A percentile compares a stretch with the other conserved stretches of the same genome.
These are phyloP conservation scores for Limnephilus marmoratus DNA, from an alignment of 2,888 invertebrate genomes.

Conservation along the genomic window DNA sequence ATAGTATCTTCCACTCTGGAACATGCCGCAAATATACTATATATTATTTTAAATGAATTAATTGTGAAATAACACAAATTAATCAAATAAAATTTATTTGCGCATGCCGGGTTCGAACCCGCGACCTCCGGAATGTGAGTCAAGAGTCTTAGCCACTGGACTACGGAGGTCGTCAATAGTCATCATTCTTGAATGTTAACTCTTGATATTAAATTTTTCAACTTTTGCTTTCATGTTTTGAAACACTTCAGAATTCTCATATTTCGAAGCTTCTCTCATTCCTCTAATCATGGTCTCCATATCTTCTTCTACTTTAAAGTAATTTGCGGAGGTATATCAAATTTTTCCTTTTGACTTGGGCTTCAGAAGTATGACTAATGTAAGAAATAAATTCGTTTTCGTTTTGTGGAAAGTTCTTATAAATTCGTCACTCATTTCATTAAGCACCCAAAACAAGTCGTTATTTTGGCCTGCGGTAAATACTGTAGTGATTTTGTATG, in stretches of 20 bases:
- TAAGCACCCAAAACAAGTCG: slow-evolving; percentile 67
- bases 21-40: too few species aligned
- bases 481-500: slow-evolving; percentile 73
- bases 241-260: slow-evolving; percentile 67
- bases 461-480: slow-evolving; percentile 66
- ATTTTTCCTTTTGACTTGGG: slow-evolving; percentile 84
- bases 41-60: too few species aligned
- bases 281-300: slow-evolving; percentile 71
- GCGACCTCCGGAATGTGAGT: too few species aligned
- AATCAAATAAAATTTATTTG: too few species aligned
- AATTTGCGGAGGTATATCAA: slow-evolving; percentile 79
- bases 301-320: slow-evolving; percentile 76
- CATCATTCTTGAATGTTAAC: slow-evolving; percentile 70
- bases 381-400: too few species aligned
- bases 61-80: too few species aligned
- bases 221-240: slow-evolving; percentile 49
- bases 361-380: slow-evolving; percentile 69
- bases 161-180: too few species aligned
- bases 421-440: slow-evolving; percentile 66
- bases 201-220: too few species aligned
- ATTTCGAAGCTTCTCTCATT: slow-evolving; percentile 68
- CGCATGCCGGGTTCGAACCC: too few species aligned
- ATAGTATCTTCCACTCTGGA: too few species aligned
- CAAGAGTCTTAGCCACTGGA: too few species aligned
- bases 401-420: slow-evolving; percentile 69